Evolutionary conservation across 2,113 vertebrate species (phyloP), one percentile per base, ranked within the genome.

Genomic region (Bettongia penicillata): DNA sequence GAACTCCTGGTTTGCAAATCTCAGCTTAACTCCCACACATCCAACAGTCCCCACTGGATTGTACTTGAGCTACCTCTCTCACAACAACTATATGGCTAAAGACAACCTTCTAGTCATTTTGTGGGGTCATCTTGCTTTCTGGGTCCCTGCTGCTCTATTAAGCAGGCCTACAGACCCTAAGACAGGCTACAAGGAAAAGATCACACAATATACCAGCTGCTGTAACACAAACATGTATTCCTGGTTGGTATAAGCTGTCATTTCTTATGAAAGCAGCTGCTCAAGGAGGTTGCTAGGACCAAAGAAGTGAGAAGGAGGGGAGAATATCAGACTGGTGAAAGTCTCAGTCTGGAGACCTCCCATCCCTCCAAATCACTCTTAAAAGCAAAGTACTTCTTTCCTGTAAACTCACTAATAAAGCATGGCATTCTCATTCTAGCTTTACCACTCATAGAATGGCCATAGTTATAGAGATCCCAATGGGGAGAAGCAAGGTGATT

Each of bases 101-200:
- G 22, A 93, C 51, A 89, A 52, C 47, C 61, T 91, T 89, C 49
- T 94, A 93, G n/a, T 91, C 19, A 93, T 53, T 95, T 51, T 25
- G 37, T 84, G 28, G 61, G 24, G 31, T 49, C 94, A 94, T 51
- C 92, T 94, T 89, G 47, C 48, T 90, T 61, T 92, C 51, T 10
- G n/a, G 2, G 16, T 47, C 55, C 89, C 53, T 92, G 52, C 55
- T n/a, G 53, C 49, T 3, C 23, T 31, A 22, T 52, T 52, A 24
- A 94, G 91, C 12, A 93, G 55, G 24, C 51, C 50, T 50, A 92
- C 43, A n/a, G 0, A 43, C 50, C 28, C 68, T 1, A 51, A 91
- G 26, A 53, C 50, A 94, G 84, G 91, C 91, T 95, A 48, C 28
- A 0, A 0, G 93, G 93, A 51, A 48, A 48, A 26, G 19, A 93